phyloP scores from a whole-genome alignment of 2,113 vertebrate genomes.

The Phainopepla nitens region DNA sequence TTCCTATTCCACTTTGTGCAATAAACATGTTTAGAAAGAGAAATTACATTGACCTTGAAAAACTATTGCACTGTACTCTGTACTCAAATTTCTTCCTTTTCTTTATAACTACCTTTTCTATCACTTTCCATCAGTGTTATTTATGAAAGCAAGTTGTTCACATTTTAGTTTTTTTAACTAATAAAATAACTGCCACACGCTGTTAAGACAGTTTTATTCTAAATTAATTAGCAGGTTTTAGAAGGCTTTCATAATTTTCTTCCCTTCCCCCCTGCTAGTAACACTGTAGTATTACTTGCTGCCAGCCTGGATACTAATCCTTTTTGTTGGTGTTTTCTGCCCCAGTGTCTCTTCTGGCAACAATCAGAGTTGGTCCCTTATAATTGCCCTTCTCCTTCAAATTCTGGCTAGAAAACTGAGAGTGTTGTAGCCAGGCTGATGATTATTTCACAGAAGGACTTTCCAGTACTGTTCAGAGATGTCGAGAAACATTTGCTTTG shows the following conservation, averaged over 20 bases:
- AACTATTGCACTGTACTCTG: neutral
- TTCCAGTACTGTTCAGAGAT: neutral
- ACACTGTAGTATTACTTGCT: neutral
- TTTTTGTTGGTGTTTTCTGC: neutral
- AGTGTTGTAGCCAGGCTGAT: neutral
- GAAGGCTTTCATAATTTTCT: neutral
- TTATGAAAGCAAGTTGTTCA: neutral
- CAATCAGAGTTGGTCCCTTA: neutral
- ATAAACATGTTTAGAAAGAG: neutral
- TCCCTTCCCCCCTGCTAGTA: neutral
- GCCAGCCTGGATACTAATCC: neutral
- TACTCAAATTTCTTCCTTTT: neutral
- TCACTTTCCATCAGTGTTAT: neutral
- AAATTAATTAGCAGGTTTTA: neutral
- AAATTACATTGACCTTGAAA: constrained; percentile 52
- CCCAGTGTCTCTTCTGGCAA: neutral
- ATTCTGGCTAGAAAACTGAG: neutral
- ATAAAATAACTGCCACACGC: neutral
- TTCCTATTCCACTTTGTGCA: neutral
- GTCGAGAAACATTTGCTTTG: neutral
- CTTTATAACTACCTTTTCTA: neutral
- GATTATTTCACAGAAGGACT: neutral
- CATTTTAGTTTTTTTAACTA: neutral
- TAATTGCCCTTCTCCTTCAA: neutral
- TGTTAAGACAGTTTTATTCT: neutral